Evolutionary conservation across 2,797 vertebrate genomes (phyloP), one percentile per base, ranked within the genome.

Genomic region (Chaetodon trifasciatus): DNA sequence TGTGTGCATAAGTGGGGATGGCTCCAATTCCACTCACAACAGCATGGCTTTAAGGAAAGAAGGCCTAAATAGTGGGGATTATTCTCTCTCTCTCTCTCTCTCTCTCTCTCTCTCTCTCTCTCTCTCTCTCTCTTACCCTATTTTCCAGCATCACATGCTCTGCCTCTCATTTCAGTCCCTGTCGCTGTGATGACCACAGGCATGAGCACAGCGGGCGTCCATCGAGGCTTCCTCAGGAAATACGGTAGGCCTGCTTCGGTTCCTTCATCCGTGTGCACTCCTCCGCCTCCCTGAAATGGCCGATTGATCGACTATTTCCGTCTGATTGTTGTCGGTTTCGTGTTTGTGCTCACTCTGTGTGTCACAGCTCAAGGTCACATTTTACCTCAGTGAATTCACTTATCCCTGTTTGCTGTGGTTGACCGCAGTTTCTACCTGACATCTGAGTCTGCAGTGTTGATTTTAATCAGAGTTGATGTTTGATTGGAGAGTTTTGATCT

Each of bases 161-260:
- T 70, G 60, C 64, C 58, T 74, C 37, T 90, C 85, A 86, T 85
- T 90, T 78, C 73, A 75, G 65, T 67, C 79, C 53, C 42, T 70
- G 86, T 64, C 76, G 87, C 84, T 79, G 82, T 70, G 86, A 84
- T 81, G 83, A 89, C 79, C 60, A 70, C 87, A 89, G 83, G 76
- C 82, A 96, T 96, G 95, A 96, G 86, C 85, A 61, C 89, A 21
- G 86, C 91, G 2, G 95, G 95, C 46, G 71, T 96, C 72, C 95
- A 96, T 35, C 91, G 83, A 74, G 96, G 96, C 58, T 96, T 95
- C 91, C 95, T 97, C 69, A 94, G 84, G 79, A 97, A 97, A 90
- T 97, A 96, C 8, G 96, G 96, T 96, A 93, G 83, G 94, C 57
- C 44, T 32, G 40, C 40, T 73, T 28, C 39, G 8, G 58, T 40